Evolutionary conservation across 2,113 vertebrate species (phyloP).

Genomic region (Aramus guarauna): DNA sequence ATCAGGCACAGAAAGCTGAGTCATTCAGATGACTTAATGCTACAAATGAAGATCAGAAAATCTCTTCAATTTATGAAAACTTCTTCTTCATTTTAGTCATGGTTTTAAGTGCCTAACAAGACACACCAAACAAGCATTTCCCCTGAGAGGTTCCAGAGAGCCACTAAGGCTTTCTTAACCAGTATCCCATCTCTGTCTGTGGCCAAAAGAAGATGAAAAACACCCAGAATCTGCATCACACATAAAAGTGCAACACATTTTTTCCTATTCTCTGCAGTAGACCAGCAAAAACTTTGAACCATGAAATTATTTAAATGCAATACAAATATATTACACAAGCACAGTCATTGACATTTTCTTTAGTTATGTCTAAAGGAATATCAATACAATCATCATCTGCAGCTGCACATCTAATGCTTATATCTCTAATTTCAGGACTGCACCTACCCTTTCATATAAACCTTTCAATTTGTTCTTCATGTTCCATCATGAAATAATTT

Average conservation of each 20-base stretch:
- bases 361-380: not conserved
- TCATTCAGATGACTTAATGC: too few species aligned
- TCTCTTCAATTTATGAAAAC: not conserved
- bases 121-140: not conserved
- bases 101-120: not conserved
- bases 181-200: not conserved
- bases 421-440: not conserved
- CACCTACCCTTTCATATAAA: not conserved
- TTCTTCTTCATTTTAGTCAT: not conserved
- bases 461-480: not conserved
- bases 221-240: not conserved
- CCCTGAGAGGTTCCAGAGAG: not conserved
- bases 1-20: not conserved
- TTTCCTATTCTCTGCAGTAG: not conserved
- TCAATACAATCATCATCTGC: not conserved
- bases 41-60: not conserved
- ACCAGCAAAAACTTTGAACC: not conserved
- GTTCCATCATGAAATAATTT: not conserved
- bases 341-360: not conserved
- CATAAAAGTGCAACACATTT: not conserved
- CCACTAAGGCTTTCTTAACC: not conserved
- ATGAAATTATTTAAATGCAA: not conserved
- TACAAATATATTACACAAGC: not conserved
- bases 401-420: not conserved
- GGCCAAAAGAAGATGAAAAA: not conserved